phyloP scores from a whole-genome alignment of 92 coral and sea anemone genomes.

The Siderastrea siderea region DNA sequence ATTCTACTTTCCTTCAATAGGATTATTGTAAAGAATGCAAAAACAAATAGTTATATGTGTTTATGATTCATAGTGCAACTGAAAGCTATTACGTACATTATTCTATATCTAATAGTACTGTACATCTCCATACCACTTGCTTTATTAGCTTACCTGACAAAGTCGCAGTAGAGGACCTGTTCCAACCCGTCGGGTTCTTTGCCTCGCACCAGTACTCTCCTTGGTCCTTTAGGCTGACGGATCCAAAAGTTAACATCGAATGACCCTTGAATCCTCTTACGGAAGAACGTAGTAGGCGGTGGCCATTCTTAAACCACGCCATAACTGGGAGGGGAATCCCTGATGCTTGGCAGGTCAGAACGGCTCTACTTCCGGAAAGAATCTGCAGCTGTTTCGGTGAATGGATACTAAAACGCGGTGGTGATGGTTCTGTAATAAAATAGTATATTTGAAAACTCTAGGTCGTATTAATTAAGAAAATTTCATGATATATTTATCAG shows the following conservation, averaged over 20 bases:
- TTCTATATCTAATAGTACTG: too few species aligned
- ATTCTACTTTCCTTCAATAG: too few species aligned
- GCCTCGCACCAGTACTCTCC: constrained; percentile 70
- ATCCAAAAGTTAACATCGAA: constrained; percentile 31
- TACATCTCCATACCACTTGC: too few species aligned
- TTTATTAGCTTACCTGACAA: neutral
- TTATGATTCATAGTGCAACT: neutral
- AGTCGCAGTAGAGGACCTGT: constrained; percentile 15
- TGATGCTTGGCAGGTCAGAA: constrained; percentile 24
- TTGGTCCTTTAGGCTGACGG: constrained; percentile 19
- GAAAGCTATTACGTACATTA: too few species aligned
- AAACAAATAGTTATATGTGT: too few species aligned
- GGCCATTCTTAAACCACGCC: constrained; percentile 39
- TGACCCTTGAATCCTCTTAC: neutral
- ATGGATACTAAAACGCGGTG: neutral
- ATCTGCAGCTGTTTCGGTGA: neutral
- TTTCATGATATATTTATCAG: too few species aligned
- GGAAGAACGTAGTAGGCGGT: neutral
- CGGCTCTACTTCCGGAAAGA: neutral
- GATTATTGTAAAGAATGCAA: too few species aligned
- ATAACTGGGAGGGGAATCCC: constrained; percentile 40
- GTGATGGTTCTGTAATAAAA: constrained; percentile 1
- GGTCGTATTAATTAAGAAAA: too few species aligned
- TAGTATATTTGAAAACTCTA: too few species aligned
- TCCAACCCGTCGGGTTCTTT: constrained; percentile 44